Evolutionary conservation across 2,888 invertebrate species (phyloP).

Genomic region (Cyclophora albipunctata): DNA sequence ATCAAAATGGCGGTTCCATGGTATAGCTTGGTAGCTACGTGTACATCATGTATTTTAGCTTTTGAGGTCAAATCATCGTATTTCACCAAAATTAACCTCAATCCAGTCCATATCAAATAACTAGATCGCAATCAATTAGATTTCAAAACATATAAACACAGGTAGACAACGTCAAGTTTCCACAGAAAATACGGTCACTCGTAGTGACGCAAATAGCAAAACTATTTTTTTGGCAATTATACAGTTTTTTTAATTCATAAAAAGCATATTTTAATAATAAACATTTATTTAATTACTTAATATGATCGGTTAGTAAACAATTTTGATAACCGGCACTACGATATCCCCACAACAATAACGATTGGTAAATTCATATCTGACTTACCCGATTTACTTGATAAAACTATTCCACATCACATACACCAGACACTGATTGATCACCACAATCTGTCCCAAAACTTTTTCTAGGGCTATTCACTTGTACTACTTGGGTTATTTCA

Average conservation of each 20-base stretch:
- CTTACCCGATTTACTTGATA: neutral
- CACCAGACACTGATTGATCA: neutral
- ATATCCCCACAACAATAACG: no score
- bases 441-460: constrained; percentile 29
- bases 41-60: constrained; percentile 39
- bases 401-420: no score
- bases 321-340: constrained; percentile 17
- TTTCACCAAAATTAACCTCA: no score
- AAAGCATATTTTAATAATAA: no score
- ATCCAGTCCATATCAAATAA: no score
- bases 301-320: constrained; percentile 11
- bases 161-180: constrained; percentile 1
- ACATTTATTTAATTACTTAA: no score
- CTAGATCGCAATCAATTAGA: no score
- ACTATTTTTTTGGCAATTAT: no score
- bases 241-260: no score
- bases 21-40: constrained; percentile 54
- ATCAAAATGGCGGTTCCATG: constrained; percentile 70
- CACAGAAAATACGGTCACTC: constrained; percentile 1
- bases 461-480: constrained; percentile 39
- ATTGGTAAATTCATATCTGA: no score
- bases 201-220: no score
- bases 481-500: constrained; percentile 54
- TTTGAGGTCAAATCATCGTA: constrained; percentile 27
- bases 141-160: constrained; percentile 8